Base-by-base conservation (phyloP, 2,797 vertebrate species). In the Chaetodon trifasciatus region DNA sequence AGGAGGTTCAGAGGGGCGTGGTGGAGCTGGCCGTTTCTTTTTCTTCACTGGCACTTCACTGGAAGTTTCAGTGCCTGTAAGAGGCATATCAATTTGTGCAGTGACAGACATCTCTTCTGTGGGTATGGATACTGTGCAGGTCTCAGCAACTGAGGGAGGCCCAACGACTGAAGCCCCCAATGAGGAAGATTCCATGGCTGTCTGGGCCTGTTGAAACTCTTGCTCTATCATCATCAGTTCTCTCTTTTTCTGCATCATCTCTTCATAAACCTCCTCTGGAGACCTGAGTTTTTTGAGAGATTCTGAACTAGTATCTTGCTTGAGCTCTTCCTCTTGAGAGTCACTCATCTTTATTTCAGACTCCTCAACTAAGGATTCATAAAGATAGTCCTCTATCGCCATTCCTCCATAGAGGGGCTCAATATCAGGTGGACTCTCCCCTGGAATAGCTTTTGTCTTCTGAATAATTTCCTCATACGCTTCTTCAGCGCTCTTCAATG, bases 381-480 rank as follows among this genome's bases (percentile, higher is more conserved):
- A 99, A 90, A 98, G 97, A 91, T 99, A 99, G 93, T 99, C 98
- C 76, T 99, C 98, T 93, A 99, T 99, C 88, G 98, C 52, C 98
- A 99, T 98, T 65, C 98, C 98, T 55, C 97, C 97, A 89, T 98
- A 99, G 35, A 99, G 95, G 40, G 98, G 96, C 79, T 99, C 98
- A 90, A 98, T 97, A 88, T 97, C 97, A 92, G 97, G 97, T 23
- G 96, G 94, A 86, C 97, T 97, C 80, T 97, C 97, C 81, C 92
- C 95, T 91, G 96, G 95, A 91, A 97, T 96, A 56, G 94, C 71
- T 91, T 96, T 96, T 70, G 96, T 94, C 86, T 96, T 97, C 50
- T 96, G 96, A 93, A 99, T 94, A 88, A 99, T 97, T 92, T 98
- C 97, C 73, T 98, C 97, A 91, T 98, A 99, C 57, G 96, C 95